Evolutionary conservation across 2,888 invertebrate species (phyloP).

Genomic region (Scaptomyza flava): DNA sequence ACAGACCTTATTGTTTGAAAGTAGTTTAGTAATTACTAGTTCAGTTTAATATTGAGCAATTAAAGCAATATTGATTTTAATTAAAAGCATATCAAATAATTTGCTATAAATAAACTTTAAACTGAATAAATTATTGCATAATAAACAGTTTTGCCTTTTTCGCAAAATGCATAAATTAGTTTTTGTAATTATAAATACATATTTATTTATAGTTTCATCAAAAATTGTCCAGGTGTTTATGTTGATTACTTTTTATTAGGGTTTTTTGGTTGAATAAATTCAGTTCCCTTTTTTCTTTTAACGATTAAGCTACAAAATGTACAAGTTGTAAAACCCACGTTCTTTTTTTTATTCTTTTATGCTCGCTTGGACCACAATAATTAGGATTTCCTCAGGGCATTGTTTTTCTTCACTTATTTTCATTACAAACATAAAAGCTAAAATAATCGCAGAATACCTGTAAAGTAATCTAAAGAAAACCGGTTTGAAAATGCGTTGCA

Average conservation of each 20-base stretch:
- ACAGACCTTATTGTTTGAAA: neutral
- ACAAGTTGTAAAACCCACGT: constrained; percentile 20
- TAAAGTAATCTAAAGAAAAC: constrained; percentile 12
- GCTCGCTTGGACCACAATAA: constrained; percentile 21
- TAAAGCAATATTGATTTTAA: neutral
- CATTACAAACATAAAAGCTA: constrained; percentile 15
- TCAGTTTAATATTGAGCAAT: neutral
- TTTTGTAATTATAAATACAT: neutral
- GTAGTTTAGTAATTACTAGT: neutral
- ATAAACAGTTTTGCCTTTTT: neutral
- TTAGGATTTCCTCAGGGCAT: constrained; percentile 27
- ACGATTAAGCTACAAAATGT: constrained; percentile 4
- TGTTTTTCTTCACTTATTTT: constrained; percentile 9
- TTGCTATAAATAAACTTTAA: neutral
- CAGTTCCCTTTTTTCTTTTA: neutral
- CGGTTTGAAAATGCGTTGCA: constrained; percentile 28
- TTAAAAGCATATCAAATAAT: neutral
- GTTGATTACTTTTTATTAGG: neutral
- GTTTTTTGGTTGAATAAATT: constrained; percentile 34
- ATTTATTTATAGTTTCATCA: neutral
- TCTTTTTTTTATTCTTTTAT: constrained; percentile 40
- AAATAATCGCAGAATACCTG: constrained; percentile 22
- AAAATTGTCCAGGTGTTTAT: neutral
- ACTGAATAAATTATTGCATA: neutral
- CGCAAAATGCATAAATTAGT: too few species aligned